Base-by-base conservation (phyloP, 1,140 invertebrate species). In the Adoxophyes honmai region DNA sequence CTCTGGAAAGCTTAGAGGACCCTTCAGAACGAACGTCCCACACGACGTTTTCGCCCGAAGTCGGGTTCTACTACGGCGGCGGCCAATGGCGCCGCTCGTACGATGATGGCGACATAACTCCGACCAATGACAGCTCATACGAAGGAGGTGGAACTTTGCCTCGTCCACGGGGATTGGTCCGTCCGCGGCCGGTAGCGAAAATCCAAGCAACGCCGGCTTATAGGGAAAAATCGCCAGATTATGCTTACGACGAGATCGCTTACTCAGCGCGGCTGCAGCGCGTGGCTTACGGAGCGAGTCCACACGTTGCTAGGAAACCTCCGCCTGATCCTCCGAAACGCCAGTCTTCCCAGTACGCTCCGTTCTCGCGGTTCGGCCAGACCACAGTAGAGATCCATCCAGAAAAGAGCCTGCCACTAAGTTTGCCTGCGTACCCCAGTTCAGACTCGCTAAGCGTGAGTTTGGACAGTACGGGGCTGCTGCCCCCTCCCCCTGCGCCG, bases 251-350 rank as follows among this genome's bases (percentile, higher is more conserved):
- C 48, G 87, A 90, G 68, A 74, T 89, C 13, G 91, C 78, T 75
- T 91, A 90, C 59, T 84, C 81, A 4, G 82, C 86, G 7, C 69
- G 86, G 13, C 55, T 85, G 52, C 86, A 89, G 53, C 78, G 86
- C 55, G 85, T 86, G 9, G 85, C 86, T 1, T 89, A 89, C 65
- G 88, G 86, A 0, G 91, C 82, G 9, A 93, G 92, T 74, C 92
- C 92, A 0, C 88, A 92, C 78, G 92, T 93, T 57, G 91, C 92
- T 11, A 93, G 94, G 64, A 94, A 94, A 73, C 91, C 93, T 15
- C 96, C 96, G 8, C 96, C 96, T 0, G 96, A 96, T 39, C 96
- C 96, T 0, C 96, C 96, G 0, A 94, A 97, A 70, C 90, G 96
- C 3, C 93, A 94, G 62, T 93, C 91, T 66, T 92, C 91, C 0